Base-by-base conservation (phyloP, 2,888 invertebrate species). In the Pomacea canaliculata region DNA sequence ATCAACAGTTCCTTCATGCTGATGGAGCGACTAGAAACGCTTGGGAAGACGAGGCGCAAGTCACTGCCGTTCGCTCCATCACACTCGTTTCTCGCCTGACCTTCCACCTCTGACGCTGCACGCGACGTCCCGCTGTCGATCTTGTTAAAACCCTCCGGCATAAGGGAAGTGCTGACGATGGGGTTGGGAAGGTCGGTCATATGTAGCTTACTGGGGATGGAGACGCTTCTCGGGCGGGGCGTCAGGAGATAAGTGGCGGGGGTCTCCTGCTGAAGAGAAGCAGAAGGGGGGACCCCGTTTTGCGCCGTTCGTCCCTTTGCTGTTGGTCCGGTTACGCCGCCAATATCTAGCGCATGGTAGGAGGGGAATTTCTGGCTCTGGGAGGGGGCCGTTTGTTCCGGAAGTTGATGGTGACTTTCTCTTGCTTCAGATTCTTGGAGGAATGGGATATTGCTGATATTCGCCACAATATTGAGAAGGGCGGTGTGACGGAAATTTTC, bases 381-480 rank as follows among this genome's bases (percentile, higher is more conserved):
- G 48, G 69, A n/a, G 27, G 18, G 9, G 37, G 67, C 12, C 27
- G 19, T 46, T 48, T 51, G 56, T 12, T 51, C 60, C n/a, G 70
- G 59, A 13, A 37, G 59, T 46, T 27, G 10, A 23, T 63, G 10
- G 23, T 19, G 2, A 19, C 63, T 10, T 63, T 23, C 63, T 63
- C 12, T 12, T 12, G 63, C 27, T 63, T 5, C 16, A 23, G 13
- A 9, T 7, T 27, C 4, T 1, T 4, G 3, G 19, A 63, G 23
- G 19, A 1, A n/a, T 2, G 4, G 10, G n/a, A 76, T 76, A n/a
- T 80, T 79, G 71, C 84, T 85, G 19, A 84, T 85, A 4, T 84
- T 83, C 4, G 86, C 86, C n/a, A 86, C 86, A 51, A 86, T 86
- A 75, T 86, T 85, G 66, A 86, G 84, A 59, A 86, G 79, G 18